A percentile compares a stretch with the other conserved stretches of the same genome.
Conservation (phyloP, 92 coral and sea anemone genomes). For the Epizoanthus fatuus region DNA sequence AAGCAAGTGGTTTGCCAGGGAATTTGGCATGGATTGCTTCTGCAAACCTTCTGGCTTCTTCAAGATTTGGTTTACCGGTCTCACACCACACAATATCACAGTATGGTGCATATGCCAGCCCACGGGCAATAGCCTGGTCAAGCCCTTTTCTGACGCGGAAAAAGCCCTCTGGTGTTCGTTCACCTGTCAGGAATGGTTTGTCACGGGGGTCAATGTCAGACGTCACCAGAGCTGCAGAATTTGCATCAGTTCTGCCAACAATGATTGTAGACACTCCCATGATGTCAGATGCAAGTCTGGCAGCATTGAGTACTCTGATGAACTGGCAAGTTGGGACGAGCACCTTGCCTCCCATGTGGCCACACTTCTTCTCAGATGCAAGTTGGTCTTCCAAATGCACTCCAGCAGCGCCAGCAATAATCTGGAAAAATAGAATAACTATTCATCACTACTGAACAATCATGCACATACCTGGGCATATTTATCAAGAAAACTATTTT, state of each 20-base stretch:
- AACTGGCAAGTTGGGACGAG: conserved; percentile 97
- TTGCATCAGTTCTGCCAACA: conserved; percentile 97
- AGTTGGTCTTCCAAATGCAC: conserved; percentile 98
- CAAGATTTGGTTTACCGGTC: conserved; percentile 92
- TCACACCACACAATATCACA: conserved; percentile 98
- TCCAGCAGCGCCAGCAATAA: conserved; percentile 95
- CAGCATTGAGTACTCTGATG: conserved; percentile 95
- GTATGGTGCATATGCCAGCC: conserved; percentile 95
- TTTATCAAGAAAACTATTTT: too few relatives aligned
- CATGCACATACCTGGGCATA: neutral
- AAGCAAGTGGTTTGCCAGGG: conserved; percentile 99
- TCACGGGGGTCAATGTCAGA: conserved; percentile 97
- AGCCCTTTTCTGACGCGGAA: conserved; percentile 88
- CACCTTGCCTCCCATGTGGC: conserved; percentile 99
- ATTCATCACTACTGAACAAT: neutral
- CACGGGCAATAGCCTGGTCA: conserved; percentile 97
- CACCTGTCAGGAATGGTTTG: conserved; percentile 94
- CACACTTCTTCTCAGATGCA: conserved; percentile 99
- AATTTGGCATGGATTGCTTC: conserved; percentile 89
- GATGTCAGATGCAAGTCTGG: conserved; percentile 92
- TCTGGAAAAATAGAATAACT: conserved; percentile 54
- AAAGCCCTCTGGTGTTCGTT: conserved; percentile 97
- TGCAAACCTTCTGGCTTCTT: conserved; percentile 94
- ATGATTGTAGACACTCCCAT: conserved; percentile 94
- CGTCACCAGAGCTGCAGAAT: conserved; percentile 95